These are phyloP conservation scores for Punctoribates punctum DNA, from an alignment of 2,888 invertebrate genomes.

Conservation along the genomic window DNA sequence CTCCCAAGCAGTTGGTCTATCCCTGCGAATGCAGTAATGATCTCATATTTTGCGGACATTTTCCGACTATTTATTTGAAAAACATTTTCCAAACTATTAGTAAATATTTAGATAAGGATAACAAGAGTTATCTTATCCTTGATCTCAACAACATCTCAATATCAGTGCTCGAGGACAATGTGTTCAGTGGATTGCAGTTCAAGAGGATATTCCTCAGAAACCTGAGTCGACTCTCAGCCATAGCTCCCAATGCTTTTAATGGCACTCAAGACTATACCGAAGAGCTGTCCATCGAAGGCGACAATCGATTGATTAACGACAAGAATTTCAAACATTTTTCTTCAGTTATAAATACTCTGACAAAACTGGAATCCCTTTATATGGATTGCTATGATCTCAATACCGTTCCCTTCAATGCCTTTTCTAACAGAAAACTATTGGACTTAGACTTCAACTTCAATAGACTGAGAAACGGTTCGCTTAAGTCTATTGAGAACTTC, in stretches of 20 bases:
- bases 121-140: background rate
- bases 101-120: constrained; percentile 10
- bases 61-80: background rate
- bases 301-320: background rate
- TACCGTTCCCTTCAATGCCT: background rate
- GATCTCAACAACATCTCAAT: constrained; percentile 11
- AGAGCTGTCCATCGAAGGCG: constrained; percentile 16
- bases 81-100: constrained; percentile 9
- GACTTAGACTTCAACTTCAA: constrained; percentile 26
- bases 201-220: constrained; percentile 23
- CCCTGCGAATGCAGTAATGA: constrained; percentile 28
- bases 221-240: background rate
- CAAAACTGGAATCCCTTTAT: background rate
- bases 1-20: background rate
- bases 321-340: background rate
- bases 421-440: background rate
- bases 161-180: background rate
- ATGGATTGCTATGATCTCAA: background rate
- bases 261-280: constrained; percentile 28
- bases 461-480: background rate
- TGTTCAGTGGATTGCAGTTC: constrained; percentile 11
- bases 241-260: background rate
- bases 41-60: constrained; percentile 23
- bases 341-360: background rate
- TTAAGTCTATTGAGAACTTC: background rate